Evolutionary conservation across 1,140 invertebrate genomes (phyloP), one percentile per base, ranked within the genome.

Genomic region (Drosophila burlai): DNA sequence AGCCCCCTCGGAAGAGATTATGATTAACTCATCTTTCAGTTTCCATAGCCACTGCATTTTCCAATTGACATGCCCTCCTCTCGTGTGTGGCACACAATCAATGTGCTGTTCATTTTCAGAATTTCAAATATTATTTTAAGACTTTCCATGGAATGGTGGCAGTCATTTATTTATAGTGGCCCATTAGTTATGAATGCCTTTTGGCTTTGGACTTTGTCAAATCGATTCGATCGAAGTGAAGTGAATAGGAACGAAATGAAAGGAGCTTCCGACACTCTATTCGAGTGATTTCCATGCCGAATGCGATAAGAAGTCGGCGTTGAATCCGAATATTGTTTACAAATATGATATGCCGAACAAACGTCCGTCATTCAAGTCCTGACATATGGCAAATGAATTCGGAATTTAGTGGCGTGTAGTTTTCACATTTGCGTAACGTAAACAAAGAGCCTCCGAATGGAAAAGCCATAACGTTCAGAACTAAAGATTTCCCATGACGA

Each of bases 401-500:
- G 38, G 50, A 80, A 52, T 76, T 77, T 80, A 80, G 67, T 73
- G 67, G 54, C 69, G 68, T 81, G 58, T 78, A 67, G 67, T 42
- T 66, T 85, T 57, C 68, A 74, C 62, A 68, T 61, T 64, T 71
- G 40, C 54, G 47, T 71, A 54, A 54, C 65, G 73, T 82, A 82
- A 89, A 77, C 84, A 89, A 78, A 29, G 24, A 52, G 52, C 68
- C 65, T 67, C 26, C 16, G 49, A 80, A 76, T 73, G 65, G 57
- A 61, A 61, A 68, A 62, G 64, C 58, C 63, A 49, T 50, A 31
- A 50, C 4, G 15, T 29, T n/a, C 47, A 64, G 46, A 75, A 45
- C 45, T 5, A 24, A 60, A 71, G 76, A 78, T 68, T 81, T 87
- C 81, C 84, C 84, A 87, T 89, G 85, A 79, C 84, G 84, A 87